Conservation (phyloP, 2,113 vertebrate genomes). For the Misgurnus mizolepis region DNA sequence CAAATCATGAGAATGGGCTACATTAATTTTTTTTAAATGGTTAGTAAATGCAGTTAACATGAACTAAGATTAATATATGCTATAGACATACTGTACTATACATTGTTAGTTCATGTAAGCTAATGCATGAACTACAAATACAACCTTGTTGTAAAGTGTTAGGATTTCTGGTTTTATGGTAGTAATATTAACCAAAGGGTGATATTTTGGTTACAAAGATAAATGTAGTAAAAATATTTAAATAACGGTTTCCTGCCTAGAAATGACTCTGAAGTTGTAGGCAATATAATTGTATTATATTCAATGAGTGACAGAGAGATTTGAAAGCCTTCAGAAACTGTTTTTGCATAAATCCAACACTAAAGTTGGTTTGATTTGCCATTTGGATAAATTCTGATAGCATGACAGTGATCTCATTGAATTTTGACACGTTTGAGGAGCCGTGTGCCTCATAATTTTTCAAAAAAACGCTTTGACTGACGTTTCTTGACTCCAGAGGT, state of each 20-base stretch:
- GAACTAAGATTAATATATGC: no score
- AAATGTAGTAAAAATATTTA: no score
- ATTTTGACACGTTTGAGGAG: constrained; percentile 9
- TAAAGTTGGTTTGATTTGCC: constrained; percentile 33
- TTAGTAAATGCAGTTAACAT: no score
- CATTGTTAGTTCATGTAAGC: no score
- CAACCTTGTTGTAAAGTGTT: no score
- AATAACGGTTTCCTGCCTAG: neutral
- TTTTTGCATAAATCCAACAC: neutral
- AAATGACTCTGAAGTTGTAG: neutral
- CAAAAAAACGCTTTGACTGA: constrained; percentile 32
- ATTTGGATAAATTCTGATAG: constrained; percentile 18
- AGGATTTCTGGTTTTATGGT: no score
- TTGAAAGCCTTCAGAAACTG: neutral
- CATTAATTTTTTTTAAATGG: no score
- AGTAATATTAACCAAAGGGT: no score
- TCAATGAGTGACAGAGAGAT: neutral
- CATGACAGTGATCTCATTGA: constrained; percentile 18
- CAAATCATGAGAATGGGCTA: no score
- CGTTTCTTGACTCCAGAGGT: constrained; percentile 27
- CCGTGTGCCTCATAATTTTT: constrained; percentile 19
- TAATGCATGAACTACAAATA: no score
- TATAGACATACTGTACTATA: no score
- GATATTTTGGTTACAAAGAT: no score
- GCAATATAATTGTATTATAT: neutral